Percentiles rank a stretch among this genome's conserved stretches.
These are phyloP conservation scores for Chironomus riparius DNA, from an alignment of 2,888 invertebrate species.

Conservation along the genomic window DNA sequence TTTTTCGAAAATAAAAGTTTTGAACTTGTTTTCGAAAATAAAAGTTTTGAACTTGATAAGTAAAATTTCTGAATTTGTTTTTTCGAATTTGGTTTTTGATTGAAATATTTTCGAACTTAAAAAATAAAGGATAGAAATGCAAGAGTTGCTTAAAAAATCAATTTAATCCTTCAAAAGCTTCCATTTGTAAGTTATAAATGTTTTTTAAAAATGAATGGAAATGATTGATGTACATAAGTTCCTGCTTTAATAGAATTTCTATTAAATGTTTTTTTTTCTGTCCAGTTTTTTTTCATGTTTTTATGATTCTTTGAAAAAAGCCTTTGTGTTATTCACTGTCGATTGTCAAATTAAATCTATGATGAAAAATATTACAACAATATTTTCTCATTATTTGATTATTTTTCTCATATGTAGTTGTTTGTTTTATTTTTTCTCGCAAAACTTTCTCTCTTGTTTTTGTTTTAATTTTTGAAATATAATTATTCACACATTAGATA, in stretches of 20 bases:
- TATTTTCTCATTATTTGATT: constrained; percentile 10
- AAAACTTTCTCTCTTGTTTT: background rate
- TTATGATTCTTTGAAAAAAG: constrained; percentile 35
- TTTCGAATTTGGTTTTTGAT: no score
- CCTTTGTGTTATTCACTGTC: constrained; percentile 39
- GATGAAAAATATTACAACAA: constrained; percentile 26
- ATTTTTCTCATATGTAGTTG: constrained; percentile 8
- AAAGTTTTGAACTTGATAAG: no score
- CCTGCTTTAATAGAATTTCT: background rate
- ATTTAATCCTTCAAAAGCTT: no score
- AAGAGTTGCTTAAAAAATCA: no score
- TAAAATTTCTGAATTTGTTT: no score
- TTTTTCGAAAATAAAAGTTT: no score
- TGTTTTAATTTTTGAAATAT: no score
- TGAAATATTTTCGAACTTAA: no score
- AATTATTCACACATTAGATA: no score
- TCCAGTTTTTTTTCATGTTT: constrained; percentile 32
- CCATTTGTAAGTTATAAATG: no score
- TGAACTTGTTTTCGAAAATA: no score
- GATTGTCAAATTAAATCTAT: constrained; percentile 39
- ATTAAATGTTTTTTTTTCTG: background rate
- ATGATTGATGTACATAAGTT: constrained; percentile 10
- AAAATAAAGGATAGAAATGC: no score
- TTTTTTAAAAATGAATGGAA: background rate
- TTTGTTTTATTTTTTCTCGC: background rate